Evolutionary conservation across 2,797 vertebrate genomes (phyloP).

Genomic region (Megaceryle alcyon): DNA sequence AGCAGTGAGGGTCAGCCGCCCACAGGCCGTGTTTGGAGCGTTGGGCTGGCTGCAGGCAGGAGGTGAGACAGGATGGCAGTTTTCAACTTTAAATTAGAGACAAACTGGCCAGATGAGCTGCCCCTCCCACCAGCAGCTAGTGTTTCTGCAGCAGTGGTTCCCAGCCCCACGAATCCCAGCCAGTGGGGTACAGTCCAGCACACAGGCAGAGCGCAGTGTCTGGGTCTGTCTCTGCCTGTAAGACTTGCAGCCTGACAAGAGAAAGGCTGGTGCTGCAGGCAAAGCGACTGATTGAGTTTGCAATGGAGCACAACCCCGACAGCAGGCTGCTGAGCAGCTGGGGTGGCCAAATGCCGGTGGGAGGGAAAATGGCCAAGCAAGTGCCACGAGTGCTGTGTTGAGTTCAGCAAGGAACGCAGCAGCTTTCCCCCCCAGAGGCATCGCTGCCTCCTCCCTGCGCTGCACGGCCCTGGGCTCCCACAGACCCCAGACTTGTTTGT

Average conservation of each 20-base stretch:
- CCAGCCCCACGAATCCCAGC: rapidly evolving
- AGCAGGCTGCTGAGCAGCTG: background rate
- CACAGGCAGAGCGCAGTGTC: background rate
- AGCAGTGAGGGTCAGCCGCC: background rate
- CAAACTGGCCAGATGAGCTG: background rate
- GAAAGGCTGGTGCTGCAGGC: rapidly evolving
- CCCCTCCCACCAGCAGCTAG: background rate
- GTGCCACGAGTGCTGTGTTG: rapidly evolving
- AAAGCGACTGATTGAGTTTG: rapidly evolving
- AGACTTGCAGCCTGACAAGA: background rate
- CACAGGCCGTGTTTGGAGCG: rapidly evolving
- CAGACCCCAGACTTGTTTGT: rapidly evolving
- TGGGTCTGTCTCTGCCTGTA: background rate
- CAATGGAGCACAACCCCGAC: rapidly evolving
- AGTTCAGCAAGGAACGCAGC: background rate
- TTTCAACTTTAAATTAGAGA: conserved; percentile 1
- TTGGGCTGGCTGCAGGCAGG: background rate
- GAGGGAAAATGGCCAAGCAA: rapidly evolving
- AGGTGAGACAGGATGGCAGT: background rate
- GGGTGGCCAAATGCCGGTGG: rapidly evolving
- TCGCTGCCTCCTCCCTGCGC: background rate
- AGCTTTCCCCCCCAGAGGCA: background rate
- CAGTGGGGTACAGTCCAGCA: rapidly evolving
- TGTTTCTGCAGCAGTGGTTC: background rate
- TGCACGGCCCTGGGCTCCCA: background rate